Evolutionary conservation across 1,140 invertebrate species (phyloP).

Genomic region (Bombus polaris): DNA sequence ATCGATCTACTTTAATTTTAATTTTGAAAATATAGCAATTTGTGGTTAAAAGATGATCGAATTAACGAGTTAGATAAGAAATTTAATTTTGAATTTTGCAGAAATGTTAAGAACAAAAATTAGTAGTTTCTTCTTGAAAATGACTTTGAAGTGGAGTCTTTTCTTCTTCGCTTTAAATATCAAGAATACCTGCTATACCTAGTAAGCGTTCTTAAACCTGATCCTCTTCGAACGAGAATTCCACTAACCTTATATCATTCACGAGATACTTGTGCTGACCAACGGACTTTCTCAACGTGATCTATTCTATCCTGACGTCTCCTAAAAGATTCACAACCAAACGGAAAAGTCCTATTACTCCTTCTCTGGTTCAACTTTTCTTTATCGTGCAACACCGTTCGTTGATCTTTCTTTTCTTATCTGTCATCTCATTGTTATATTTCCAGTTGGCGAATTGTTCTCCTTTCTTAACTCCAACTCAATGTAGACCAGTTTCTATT

Average conservation of each 20-base stretch:
- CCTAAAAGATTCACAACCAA: conserved; percentile 12
- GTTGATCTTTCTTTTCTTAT: too few species aligned
- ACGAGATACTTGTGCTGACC: conserved; percentile 21
- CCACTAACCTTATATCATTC: conserved; percentile 2
- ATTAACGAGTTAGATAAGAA: neutral
- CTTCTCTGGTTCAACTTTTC: neutral
- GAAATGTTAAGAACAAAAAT: neutral
- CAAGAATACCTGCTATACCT: neutral
- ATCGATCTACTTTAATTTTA: too few species aligned
- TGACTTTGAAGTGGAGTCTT: neutral
- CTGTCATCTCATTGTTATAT: neutral
- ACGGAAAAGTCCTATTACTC: neutral
- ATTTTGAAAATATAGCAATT: too few species aligned
- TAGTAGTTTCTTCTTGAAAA: neutral
- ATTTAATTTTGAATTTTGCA: neutral
- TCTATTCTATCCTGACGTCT: neutral
- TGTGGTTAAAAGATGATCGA: too few species aligned
- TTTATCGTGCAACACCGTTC: too few species aligned
- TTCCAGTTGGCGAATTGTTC: too few species aligned
- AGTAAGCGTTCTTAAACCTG: neutral
- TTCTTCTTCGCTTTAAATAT: neutral
- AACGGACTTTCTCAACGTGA: neutral
- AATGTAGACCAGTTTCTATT: neutral
- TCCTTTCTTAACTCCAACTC: neutral
- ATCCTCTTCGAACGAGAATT: neutral